phyloP scores from a whole-genome alignment of 2,888 invertebrate genomes.

The Folsomia candida region DNA sequence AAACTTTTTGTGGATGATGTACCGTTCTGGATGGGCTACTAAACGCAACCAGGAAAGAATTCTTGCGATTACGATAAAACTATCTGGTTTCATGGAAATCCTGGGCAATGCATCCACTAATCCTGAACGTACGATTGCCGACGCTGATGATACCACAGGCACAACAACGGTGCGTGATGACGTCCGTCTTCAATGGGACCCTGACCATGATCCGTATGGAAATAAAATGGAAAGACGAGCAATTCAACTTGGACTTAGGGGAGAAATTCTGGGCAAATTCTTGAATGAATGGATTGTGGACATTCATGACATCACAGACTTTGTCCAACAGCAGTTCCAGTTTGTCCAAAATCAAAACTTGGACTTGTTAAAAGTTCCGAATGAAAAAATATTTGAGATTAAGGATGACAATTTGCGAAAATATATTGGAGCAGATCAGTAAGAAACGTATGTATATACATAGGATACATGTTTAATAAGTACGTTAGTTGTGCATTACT shows the following conservation, averaged over 20 bases:
- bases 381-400: conserved; percentile 25
- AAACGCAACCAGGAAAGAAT: conserved; percentile 39
- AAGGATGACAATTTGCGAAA: background rate
- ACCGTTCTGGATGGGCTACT: conserved; percentile 37
- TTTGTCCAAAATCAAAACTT: conserved; percentile 21
- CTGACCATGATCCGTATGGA: conserved; percentile 40
- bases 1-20: conserved; percentile 47
- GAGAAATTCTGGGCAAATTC: conserved; percentile 23
- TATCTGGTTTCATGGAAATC: conserved; percentile 35
- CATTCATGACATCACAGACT: conserved; percentile 36
- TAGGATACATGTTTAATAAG: too few relatives aligned
- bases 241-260: conserved; percentile 39
- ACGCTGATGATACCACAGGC: background rate
- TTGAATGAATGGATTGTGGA: conserved; percentile 32
- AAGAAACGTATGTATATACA: background rate
- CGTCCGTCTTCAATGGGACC: conserved; percentile 45
- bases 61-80: conserved; percentile 32
- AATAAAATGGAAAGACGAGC: conserved; percentile 38
- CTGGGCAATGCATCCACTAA: conserved; percentile 14
- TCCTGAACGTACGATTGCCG: background rate
- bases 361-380: conserved; percentile 30
- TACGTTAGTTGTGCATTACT: too few relatives aligned
- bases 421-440: conserved; percentile 15
- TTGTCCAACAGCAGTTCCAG: conserved; percentile 28
- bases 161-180: conserved; percentile 7